Base-by-base conservation (phyloP, 2,797 vertebrate species). In the Falco naumanni region DNA sequence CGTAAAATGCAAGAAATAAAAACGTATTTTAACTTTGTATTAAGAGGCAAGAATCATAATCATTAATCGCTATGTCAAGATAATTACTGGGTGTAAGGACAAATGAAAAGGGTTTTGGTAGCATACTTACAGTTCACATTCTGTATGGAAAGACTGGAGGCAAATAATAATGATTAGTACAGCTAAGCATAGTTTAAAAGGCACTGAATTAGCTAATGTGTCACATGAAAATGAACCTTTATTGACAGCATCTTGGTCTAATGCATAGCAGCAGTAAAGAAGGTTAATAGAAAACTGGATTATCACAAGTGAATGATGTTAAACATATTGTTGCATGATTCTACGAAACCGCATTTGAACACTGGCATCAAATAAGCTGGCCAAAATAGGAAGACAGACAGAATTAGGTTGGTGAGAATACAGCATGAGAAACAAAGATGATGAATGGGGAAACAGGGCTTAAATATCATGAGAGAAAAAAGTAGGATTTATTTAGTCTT, bases 111-210 rank as follows among this genome's bases (percentile, higher is more conserved):
- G 56, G 69, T 91, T 92, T 94, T 87, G 39, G 59, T 82, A 78
- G 76, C 71, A 43, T 29, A 90, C 66, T 89, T 88, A 86, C 0
- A 89, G 54, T 47, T 93, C 70, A 20, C 6, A 34, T 91, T 94
- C 61, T 82, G 66, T 18, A 9, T 19, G 29, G 75, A 79, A 96
- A 92, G 90, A 74, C 88, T 43, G 53, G 63, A 95, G 90, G 77
- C 91, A 96, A 95, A 93, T 91, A 95, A 94, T 84, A 92, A 87
- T 41, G 91, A 95, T 94, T 95, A 95, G 79, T n/a, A 91, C 17
- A 90, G 82, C 89, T 88, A 95, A 93, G 43, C 78, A 74, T 16
- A 87, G 79, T 86, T 91, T 95, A 91, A 95, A 93, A 94, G 89
- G 74, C 91, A 84, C 18, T 47, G 91, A 95, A 92, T 88, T 90